Percentiles rank a stretch among this genome's conserved stretches.
Conservation (phyloP, 2,113 vertebrate species). For the Notechis scutatus region DNA sequence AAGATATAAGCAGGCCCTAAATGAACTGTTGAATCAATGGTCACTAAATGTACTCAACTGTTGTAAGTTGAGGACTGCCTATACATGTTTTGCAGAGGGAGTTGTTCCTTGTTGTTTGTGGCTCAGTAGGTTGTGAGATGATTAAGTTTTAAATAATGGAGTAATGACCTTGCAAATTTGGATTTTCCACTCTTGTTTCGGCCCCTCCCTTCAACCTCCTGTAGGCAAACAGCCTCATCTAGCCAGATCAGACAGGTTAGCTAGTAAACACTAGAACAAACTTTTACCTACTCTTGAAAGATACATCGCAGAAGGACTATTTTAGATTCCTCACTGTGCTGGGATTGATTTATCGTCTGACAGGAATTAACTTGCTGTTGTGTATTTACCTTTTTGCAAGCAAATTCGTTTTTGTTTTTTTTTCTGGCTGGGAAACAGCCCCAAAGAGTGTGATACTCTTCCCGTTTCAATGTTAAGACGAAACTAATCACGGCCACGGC, state of each 20-base stretch:
- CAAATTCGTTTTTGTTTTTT: slow-evolving; percentile 30
- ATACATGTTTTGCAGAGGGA: background rate
- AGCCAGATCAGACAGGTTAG: slow-evolving; percentile 38
- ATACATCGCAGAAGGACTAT: slow-evolving; percentile 26
- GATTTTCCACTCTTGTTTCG: background rate
- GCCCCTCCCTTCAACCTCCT: slow-evolving; percentile 15
- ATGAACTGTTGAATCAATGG: background rate
- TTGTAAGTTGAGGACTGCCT: background rate
- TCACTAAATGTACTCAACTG: background rate
- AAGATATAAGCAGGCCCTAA: background rate
- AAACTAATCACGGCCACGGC: background rate
- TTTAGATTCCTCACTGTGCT: slow-evolving; percentile 22
- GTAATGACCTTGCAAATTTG: slow-evolving; percentile 6
- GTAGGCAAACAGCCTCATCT: slow-evolving; percentile 31
- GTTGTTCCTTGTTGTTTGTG: slow-evolving; percentile 27
- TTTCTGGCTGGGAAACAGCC: slow-evolving; percentile 20
- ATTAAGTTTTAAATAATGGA: slow-evolving; percentile 20
- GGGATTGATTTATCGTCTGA: slow-evolving; percentile 15
- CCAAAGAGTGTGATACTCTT: slow-evolving; percentile 12
- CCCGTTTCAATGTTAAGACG: background rate
- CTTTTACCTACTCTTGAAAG: slow-evolving; percentile 13
- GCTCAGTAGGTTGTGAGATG: slow-evolving; percentile 28
- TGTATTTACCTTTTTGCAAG: slow-evolving; percentile 20
- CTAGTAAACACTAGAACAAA: slow-evolving; percentile 27
- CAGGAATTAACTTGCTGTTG: slow-evolving; percentile 15